Conservation (phyloP, 2,888 invertebrate species). For the Euproctis similis region DNA sequence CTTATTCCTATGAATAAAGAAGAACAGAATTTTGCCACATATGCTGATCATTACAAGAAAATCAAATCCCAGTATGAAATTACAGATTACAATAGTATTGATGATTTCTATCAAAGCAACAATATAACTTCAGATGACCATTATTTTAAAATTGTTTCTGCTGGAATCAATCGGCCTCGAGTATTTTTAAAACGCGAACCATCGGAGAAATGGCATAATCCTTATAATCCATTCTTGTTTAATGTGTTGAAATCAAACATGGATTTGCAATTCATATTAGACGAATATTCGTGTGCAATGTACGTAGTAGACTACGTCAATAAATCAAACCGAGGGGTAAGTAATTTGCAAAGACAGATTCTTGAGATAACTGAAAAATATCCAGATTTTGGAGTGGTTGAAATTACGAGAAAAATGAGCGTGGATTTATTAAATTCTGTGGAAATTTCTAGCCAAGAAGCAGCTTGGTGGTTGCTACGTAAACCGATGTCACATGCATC, state of each 20-base stretch:
- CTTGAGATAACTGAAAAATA: constrained; percentile 27
- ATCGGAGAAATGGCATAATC: constrained; percentile 29
- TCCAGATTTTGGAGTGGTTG: constrained; percentile 23
- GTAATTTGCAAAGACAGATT: constrained; percentile 35
- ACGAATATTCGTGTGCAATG: constrained; percentile 45
- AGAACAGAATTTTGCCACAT: background rate
- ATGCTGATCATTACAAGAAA: background rate
- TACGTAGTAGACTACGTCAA: constrained; percentile 47
- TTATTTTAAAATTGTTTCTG: constrained; percentile 17
- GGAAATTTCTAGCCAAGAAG: constrained; percentile 29
- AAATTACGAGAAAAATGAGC: constrained; percentile 18
- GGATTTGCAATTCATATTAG: constrained; percentile 40
- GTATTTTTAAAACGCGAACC: constrained; percentile 11
- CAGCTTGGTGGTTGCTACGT: constrained; percentile 18
- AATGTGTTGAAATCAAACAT: constrained; percentile 29
- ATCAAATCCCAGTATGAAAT: background rate
- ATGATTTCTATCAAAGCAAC: background rate
- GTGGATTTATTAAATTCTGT: constrained; percentile 12
- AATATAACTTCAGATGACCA: constrained; percentile 6
- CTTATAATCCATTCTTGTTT: constrained; percentile 38
- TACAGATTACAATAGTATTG: background rate
- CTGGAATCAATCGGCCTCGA: constrained; percentile 28
- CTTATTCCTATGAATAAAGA: background rate
- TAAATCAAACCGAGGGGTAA: constrained; percentile 37
- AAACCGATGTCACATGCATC: constrained; percentile 20